Conservation (phyloP, 2,888 invertebrate genomes). For the Pelosia muscerda region DNA sequence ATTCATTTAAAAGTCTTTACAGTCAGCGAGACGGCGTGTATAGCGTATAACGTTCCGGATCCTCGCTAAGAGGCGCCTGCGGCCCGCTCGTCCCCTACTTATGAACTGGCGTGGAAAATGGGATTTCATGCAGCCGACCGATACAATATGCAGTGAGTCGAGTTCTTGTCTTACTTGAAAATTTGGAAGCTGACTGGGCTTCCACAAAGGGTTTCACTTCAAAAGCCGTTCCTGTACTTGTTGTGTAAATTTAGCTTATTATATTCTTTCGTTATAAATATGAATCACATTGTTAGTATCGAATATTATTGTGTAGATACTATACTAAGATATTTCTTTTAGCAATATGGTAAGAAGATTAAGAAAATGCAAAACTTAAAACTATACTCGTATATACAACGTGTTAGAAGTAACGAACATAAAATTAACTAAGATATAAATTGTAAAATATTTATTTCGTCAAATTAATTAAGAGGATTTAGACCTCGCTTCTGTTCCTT, state of each 20-base stretch:
- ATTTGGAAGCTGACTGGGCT: conserved; percentile 25
- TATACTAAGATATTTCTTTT: not conserved
- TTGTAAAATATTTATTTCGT: no score
- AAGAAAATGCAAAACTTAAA: not conserved
- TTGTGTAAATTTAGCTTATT: conserved; percentile 26
- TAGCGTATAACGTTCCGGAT: conserved; percentile 29
- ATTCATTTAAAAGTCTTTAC: conserved; percentile 40
- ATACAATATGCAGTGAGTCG: conserved; percentile 47
- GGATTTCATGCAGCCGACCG: conserved; percentile 52
- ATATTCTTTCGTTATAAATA: conserved; percentile 5
- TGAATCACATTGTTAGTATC: not conserved
- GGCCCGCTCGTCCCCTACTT: conserved; percentile 42
- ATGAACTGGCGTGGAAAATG: conserved; percentile 59
- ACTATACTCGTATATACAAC: no score
- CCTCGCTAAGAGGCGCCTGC: conserved; percentile 35
- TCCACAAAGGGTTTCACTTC: conserved; percentile 27
- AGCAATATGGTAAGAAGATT: not conserved
- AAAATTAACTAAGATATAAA: conserved; percentile 8
- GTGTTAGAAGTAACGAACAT: not conserved
- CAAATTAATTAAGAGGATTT: not conserved
- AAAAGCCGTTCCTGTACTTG: conserved; percentile 19
- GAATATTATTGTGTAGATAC: conserved; percentile 4
- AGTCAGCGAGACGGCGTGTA: conserved; percentile 29
- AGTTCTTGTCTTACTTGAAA: conserved; percentile 30
- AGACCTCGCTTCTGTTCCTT: not conserved